phyloP scores from a whole-genome alignment of 2,113 vertebrate genomes.

The pig (Sus scrofa) region T2T-Sscrofa CM000830.6:21666501-21667000 shows the following conservation, averaged over 20 bases:
- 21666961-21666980: conserved; percentile 69
- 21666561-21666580: not conserved
- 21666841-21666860: not conserved
- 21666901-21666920: conserved; percentile 45
- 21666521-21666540: not conserved
- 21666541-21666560: not conserved
- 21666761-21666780: not conserved
- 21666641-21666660: not conserved
- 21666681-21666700: not conserved
- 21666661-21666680: not conserved
- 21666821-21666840: not conserved
- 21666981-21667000: conserved; percentile 56
- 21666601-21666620: not conserved
- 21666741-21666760: not conserved
- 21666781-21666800: not conserved
- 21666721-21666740: not conserved
- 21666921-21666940: conserved; percentile 55
- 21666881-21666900: conserved; percentile 38
- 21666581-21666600: conserved; percentile 13
- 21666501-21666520: not conserved
- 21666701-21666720: not conserved
- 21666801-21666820: not conserved
- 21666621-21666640: not conserved
- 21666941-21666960: conserved; percentile 24
- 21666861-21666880: conserved; percentile 43